phyloP scores from a whole-genome alignment of 2,888 invertebrate genomes.

The Cyclophora albipunctata region DNA sequence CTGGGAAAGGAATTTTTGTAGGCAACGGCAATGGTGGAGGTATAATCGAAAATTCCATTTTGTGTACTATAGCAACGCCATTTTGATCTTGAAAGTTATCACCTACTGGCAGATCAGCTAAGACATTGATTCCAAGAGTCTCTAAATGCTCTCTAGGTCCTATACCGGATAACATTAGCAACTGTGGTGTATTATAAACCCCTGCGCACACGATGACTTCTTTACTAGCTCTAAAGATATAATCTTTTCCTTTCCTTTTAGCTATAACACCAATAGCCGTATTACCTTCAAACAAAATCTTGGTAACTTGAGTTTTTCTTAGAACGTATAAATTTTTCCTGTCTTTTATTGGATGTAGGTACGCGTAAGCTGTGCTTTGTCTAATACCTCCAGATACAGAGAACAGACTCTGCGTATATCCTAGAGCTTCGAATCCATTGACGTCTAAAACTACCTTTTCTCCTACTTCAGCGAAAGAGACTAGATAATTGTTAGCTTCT shows the following conservation, averaged over 20 bases:
- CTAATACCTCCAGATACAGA: slow-evolving; percentile 56
- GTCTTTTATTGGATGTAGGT: slow-evolving; percentile 36
- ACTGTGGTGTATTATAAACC: slow-evolving; percentile 52
- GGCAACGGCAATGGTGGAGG: slow-evolving; percentile 33
- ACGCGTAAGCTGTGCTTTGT: slow-evolving; percentile 66
- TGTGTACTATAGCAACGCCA: slow-evolving; percentile 29
- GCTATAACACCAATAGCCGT: slow-evolving; percentile 48
- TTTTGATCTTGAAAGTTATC: slow-evolving; percentile 60
- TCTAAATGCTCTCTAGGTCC: slow-evolving; percentile 48
- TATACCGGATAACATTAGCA: slow-evolving; percentile 64
- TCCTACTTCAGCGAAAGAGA: slow-evolving; percentile 57
- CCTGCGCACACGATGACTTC: slow-evolving; percentile 65
- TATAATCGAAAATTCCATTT: slow-evolving; percentile 16
- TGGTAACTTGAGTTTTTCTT: slow-evolving; percentile 58
- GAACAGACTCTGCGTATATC: slow-evolving; percentile 56
- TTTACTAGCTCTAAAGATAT: slow-evolving; percentile 36
- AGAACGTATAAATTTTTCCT: slow-evolving; percentile 42
- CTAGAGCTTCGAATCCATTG: slow-evolving; percentile 27
- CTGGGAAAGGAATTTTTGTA: slow-evolving; percentile 31
- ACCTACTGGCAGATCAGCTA: slow-evolving; percentile 57
- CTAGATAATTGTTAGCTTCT: slow-evolving; percentile 25
- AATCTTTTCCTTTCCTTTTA: slow-evolving; percentile 19
- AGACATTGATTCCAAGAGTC: slow-evolving; percentile 38
- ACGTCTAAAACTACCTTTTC: slow-evolving; percentile 23
- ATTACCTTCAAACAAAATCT: slow-evolving; percentile 48